These are phyloP conservation scores for Barbus barbus DNA, from an alignment of 2,113 vertebrate genomes.

Conservation along the genomic window DNA sequence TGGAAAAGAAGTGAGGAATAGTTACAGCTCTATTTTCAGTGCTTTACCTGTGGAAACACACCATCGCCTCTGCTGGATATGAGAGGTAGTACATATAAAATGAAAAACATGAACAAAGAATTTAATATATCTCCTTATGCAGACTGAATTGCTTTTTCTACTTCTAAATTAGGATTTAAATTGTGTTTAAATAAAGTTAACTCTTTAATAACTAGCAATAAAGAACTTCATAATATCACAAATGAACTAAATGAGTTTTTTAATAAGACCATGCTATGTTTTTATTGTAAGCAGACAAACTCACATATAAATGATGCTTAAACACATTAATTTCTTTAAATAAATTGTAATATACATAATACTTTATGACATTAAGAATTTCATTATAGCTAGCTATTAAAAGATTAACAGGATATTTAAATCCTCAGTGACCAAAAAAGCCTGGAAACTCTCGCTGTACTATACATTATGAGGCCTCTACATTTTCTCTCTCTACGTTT, in stretches of 20 bases:
- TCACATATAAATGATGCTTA: not conserved
- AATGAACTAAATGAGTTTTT: no score
- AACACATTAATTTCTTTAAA: not conserved
- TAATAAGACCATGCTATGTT: not conserved
- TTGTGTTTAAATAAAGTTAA: not conserved
- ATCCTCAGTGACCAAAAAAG: no score
- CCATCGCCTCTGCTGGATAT: conserved; percentile 43
- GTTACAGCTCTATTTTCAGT: conserved; percentile 22
- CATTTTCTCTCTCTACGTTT: not conserved
- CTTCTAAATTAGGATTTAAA: not conserved
- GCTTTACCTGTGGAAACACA: conserved; percentile 15
- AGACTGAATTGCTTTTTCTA: no score
- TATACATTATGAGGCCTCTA: not conserved
- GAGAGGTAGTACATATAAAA: not conserved
- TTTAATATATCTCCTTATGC: not conserved
- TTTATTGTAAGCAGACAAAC: not conserved
- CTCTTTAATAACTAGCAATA: no score
- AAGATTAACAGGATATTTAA: not conserved
- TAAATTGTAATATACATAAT: not conserved
- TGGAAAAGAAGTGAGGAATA: not conserved
- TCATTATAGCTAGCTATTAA: not conserved
- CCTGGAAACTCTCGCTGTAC: not conserved
- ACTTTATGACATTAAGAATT: not conserved
- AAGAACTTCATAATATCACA: no score
- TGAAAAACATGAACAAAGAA: not conserved